Percentiles rank a stretch among this genome's conserved stretches.
Conservation (phyloP, 2,113 vertebrate genomes). For the Odocoileus hemionus region DNA sequence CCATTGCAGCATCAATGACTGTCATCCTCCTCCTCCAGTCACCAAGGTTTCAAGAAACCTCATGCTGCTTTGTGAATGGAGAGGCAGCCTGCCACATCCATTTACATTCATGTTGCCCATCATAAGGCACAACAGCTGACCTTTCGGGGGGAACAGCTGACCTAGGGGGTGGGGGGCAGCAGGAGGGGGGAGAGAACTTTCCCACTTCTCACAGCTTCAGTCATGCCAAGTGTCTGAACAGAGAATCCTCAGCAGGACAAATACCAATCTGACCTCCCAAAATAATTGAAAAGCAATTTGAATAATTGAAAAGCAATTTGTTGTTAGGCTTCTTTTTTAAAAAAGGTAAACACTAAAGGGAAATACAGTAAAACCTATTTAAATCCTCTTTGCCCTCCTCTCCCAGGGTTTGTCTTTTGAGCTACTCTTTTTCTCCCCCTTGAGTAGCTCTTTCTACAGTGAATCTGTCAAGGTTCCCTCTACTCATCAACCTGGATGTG, state of each 20-base stretch:
- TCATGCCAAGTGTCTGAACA: not conserved
- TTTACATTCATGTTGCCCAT: not conserved
- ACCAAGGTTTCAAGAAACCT: not conserved
- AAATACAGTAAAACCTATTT: not conserved
- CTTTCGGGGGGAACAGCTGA: not conserved
- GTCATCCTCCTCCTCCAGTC: not conserved
- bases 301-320: not conserved
- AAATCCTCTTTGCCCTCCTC: not conserved
- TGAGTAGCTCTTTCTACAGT: not conserved
- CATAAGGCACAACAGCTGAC: not conserved
- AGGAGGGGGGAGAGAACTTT: fast-evolving
- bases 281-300: not conserved
- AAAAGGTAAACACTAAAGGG: not conserved
- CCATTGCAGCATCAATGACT: not conserved
- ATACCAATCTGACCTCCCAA: not conserved
- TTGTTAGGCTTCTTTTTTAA: not conserved
- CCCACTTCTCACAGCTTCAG: not conserved
- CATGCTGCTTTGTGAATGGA: not conserved
- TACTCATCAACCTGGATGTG: not conserved
- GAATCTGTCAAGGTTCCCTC: not conserved
- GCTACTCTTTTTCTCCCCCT: not conserved
- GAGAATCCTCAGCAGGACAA: not conserved
- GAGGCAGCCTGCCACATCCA: not conserved
- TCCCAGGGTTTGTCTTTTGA: not conserved
- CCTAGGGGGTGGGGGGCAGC: fast-evolving